Conservation (phyloP, 2,888 invertebrate genomes). For the Dicroscelio sp. region DNA sequence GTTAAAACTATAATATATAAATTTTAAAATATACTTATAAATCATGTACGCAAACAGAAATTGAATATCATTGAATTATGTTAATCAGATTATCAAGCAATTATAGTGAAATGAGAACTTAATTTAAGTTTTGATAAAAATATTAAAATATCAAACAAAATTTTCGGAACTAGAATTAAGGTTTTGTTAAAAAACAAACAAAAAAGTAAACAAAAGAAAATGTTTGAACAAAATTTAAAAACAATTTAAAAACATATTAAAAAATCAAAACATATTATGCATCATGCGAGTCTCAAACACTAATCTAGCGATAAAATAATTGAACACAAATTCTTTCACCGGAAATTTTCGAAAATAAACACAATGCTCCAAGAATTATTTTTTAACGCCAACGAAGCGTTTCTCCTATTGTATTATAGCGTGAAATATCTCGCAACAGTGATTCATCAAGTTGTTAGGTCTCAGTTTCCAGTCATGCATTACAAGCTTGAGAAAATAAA, state of each 20-base stretch:
- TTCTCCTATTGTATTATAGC: constrained; percentile 67
- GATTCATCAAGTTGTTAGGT: constrained; percentile 47
- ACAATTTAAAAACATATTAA: constrained; percentile 10
- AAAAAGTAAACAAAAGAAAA: no score
- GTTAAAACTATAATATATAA: no score
- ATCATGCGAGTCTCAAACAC: constrained; percentile 22
- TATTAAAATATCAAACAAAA: no score
- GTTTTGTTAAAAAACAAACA: no score
- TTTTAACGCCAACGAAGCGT: constrained; percentile 30
- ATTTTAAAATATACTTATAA: no score
- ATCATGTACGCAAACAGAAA: no score
- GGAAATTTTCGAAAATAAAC: constrained; percentile 53
- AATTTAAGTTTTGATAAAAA: no score
- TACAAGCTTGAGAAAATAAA: constrained; percentile 3
- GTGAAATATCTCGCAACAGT: constrained; percentile 55
- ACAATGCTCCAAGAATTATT: constrained; percentile 40
- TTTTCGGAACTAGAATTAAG: no score
- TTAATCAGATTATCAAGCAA: no score
- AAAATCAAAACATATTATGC: background rate
- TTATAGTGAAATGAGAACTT: no score
- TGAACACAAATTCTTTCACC: constrained; percentile 58
- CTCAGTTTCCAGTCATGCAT: constrained; percentile 53
- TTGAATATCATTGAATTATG: no score
- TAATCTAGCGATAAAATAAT: constrained; percentile 35
- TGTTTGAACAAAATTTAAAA: no score